These are phyloP conservation scores for Euschistus heros DNA, from an alignment of 1,140 invertebrate genomes.

Conservation along the genomic window DNA sequence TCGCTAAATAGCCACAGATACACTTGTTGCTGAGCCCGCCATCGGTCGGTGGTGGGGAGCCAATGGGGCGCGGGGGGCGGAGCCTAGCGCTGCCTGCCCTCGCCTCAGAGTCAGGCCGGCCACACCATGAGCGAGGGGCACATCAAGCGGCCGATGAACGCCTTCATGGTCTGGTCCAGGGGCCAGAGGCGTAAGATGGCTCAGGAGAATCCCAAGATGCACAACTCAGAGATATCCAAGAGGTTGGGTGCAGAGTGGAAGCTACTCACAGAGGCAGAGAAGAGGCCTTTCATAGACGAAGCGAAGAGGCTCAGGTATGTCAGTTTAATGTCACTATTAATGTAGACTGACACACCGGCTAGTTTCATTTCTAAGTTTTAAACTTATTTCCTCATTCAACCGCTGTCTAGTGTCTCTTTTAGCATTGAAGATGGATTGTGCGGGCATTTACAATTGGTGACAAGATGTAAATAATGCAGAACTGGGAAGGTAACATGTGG, in stretches of 20 bases:
- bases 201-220: slow-evolving; percentile 97
- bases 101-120: not conserved
- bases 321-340: too few relatives aligned
- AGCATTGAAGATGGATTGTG: too few relatives aligned
- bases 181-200: slow-evolving; percentile 90
- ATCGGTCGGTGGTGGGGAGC: not conserved
- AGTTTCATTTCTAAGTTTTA: too few relatives aligned
- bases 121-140: slow-evolving; percentile 36
- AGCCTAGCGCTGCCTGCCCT: not conserved
- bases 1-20: not conserved
- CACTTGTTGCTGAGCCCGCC: slow-evolving; percentile 3
- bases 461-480: too few relatives aligned
- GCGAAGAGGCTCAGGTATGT: slow-evolving; percentile 61
- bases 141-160: slow-evolving; percentile 85
- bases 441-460: too few relatives aligned
- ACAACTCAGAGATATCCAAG: slow-evolving; percentile 91
- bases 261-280: slow-evolving; percentile 88
- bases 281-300: slow-evolving; percentile 96
- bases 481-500: too few relatives aligned
- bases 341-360: too few relatives aligned
- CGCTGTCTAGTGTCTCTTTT: too few relatives aligned
- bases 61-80: not conserved
- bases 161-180: slow-evolving; percentile 88
- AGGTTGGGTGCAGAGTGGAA: slow-evolving; percentile 91
- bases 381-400: too few relatives aligned